These are phyloP conservation scores for Aplodontia rufa DNA, from an alignment of 2,113 vertebrate species.

Conservation along the genomic window DNA sequence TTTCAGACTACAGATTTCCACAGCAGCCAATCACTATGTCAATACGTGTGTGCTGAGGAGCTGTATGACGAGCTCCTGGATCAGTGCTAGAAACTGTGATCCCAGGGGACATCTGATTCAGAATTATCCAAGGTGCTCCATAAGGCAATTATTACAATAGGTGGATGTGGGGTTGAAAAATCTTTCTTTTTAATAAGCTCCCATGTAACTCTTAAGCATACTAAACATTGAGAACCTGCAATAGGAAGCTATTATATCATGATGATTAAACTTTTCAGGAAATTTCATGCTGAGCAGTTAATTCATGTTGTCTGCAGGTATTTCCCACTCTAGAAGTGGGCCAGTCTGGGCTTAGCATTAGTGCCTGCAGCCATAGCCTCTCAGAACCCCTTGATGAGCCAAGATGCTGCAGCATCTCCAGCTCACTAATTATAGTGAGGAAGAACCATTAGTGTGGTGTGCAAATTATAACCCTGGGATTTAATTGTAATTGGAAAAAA, in stretches of 20 bases:
- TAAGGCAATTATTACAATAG: background rate
- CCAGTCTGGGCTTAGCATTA: background rate
- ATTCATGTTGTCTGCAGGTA: background rate
- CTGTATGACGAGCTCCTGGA: background rate
- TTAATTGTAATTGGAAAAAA: conserved; percentile 35
- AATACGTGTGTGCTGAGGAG: background rate
- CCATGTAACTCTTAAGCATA: background rate
- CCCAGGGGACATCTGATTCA: background rate
- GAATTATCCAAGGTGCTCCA: background rate
- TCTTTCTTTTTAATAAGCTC: background rate
- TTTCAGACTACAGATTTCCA: background rate
- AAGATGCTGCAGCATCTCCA: background rate
- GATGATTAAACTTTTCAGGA: background rate
- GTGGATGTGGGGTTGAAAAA: background rate
- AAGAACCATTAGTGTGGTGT: background rate
- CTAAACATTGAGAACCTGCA: background rate
- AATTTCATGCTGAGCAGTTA: background rate
- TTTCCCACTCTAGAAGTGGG: background rate
- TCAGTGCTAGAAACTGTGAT: background rate
- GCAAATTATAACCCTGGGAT: background rate
- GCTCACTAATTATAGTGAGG: background rate
- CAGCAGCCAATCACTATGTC: background rate
- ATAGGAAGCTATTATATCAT: background rate
- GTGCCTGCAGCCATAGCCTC: background rate
- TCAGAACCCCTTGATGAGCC: background rate